Conservation (phyloP, 2,888 invertebrate species). For the Argynnis bischoffii region DNA sequence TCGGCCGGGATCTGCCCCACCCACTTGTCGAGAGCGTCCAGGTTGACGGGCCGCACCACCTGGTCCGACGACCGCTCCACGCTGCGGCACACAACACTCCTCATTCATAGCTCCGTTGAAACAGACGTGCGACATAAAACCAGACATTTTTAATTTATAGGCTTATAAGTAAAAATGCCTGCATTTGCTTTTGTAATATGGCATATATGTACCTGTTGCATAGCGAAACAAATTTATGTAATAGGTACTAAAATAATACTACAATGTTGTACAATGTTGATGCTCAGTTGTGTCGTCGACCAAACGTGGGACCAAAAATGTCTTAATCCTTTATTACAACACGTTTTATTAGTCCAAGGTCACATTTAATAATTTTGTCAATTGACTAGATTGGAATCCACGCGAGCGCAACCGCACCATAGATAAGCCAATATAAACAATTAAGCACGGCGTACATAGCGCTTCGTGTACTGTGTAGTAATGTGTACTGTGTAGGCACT, state of each 20-base stretch:
- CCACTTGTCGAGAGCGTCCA: constrained; percentile 97
- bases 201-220: too few species aligned
- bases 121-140: too few species aligned
- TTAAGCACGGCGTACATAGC: too few species aligned
- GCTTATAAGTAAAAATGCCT: too few species aligned
- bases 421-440: not conserved
- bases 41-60: constrained; percentile 98
- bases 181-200: too few species aligned
- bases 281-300: too few species aligned
- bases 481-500: not conserved
- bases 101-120: not conserved
- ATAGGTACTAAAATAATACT: too few species aligned
- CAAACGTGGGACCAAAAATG: not conserved
- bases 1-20: constrained; percentile 94
- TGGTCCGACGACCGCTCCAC: constrained; percentile 99
- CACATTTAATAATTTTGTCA: constrained; percentile 3
- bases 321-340: not conserved
- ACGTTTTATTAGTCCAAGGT: not conserved
- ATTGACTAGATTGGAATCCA: constrained; percentile 5
- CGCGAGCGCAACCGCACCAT: not conserved
- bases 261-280: too few species aligned
- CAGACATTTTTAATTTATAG: too few species aligned
- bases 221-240: too few species aligned
- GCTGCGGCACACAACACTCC: constrained; percentile 77
- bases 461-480: not conserved